These are phyloP conservation scores for Aphis craccivora DNA, from an alignment of 1,140 invertebrate species.

Conservation along the genomic window DNA sequence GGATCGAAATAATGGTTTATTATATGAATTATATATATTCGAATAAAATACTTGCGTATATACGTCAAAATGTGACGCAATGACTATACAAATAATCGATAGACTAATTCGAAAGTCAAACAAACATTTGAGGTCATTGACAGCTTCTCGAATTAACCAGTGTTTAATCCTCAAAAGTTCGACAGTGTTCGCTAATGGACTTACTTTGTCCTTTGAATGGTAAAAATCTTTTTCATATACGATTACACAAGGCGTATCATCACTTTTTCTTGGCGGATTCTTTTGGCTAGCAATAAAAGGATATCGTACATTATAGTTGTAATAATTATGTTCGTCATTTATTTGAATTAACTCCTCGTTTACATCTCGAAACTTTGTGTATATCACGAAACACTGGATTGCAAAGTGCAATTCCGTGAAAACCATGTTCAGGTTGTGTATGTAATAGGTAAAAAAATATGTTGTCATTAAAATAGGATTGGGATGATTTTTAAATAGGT, in stretches of 20 bases:
- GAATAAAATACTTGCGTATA: not conserved
- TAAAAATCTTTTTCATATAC: conserved; percentile 31
- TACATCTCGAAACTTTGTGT: not conserved
- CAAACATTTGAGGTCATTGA: not conserved
- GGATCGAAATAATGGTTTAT: not conserved
- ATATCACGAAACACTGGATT: not conserved
- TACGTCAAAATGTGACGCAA: not conserved
- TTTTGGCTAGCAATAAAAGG: not conserved
- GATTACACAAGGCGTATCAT: not conserved
- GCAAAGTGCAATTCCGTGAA: not conserved
- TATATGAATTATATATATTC: too few relatives aligned
- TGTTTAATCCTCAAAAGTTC: conserved; percentile 14
- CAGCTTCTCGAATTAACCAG: conserved; percentile 13
- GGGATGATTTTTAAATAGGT: not conserved
- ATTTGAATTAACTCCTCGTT: not conserved
- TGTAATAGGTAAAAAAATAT: not conserved
- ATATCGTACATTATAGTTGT: not conserved
- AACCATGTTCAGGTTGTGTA: not conserved
- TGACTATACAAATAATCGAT: not conserved
- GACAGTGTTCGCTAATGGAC: not conserved
- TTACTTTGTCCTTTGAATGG: not conserved
- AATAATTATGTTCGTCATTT: not conserved
- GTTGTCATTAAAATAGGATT: not conserved
- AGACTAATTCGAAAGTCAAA: not conserved
- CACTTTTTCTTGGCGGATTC: too few relatives aligned